Percentiles rank a stretch among this genome's conserved stretches.
Evolutionary conservation across 2,797 vertebrate species (phyloP).

Genomic region (Diplodus puntazzo): DNA sequence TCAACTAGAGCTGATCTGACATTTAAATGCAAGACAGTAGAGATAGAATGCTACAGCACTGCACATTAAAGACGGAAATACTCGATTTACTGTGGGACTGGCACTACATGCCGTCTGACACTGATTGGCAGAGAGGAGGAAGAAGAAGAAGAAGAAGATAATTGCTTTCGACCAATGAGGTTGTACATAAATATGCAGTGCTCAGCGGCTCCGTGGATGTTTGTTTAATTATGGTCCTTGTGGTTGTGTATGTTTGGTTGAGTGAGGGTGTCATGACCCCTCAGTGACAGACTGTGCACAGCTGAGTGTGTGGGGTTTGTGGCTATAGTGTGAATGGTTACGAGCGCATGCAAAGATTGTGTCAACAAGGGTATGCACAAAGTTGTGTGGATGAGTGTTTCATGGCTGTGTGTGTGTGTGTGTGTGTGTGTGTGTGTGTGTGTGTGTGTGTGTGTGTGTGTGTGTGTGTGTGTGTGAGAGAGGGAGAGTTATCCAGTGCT

Average conservation of each 20-base stretch:
- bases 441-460: conserved; percentile 40
- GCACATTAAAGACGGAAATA: conserved; percentile 18
- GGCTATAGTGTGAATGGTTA: conserved; percentile 58
- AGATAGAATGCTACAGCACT: conserved; percentile 12
- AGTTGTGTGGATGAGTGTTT: conserved; percentile 45
- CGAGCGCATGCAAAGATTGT: conserved; percentile 54
- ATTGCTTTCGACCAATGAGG: conserved; percentile 79
- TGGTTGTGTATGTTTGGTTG: conserved; percentile 77
- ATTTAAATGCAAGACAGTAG: conserved; percentile 11
- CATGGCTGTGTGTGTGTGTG: conserved; percentile 29
- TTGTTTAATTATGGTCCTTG: conserved; percentile 81
- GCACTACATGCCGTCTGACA: conserved; percentile 27
- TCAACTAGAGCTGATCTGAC: conserved; percentile 48
- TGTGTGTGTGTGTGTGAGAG: conserved; percentile 43
- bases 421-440: conserved; percentile 53
- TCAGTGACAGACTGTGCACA: conserved; percentile 68
- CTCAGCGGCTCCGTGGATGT: conserved; percentile 71
- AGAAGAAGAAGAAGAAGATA: conserved; percentile 45
- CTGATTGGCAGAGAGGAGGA: conserved; percentile 48
- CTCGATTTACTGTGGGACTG: conserved; percentile 27
- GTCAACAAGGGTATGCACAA: conserved; percentile 55
- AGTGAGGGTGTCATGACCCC: conserved; percentile 70
- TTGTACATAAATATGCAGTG: conserved; percentile 73
- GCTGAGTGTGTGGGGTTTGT: conserved; percentile 65
- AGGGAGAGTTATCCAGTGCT: conserved; percentile 59